These are phyloP conservation scores for Rhabdomys dilectus DNA, from an alignment of 2,113 vertebrate species.

Conservation along the genomic window DNA sequence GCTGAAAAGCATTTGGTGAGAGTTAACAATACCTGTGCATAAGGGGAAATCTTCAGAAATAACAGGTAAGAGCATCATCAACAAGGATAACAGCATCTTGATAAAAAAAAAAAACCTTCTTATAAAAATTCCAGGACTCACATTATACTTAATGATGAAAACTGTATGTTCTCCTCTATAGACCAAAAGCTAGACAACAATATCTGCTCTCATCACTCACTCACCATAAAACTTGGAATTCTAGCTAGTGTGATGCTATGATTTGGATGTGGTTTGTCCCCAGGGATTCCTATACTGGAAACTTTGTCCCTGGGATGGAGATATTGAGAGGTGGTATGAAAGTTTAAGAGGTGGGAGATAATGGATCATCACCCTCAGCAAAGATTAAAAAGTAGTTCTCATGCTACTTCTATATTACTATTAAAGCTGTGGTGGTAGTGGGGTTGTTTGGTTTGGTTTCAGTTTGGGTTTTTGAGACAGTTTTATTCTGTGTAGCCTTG, in stretches of 20 bases:
- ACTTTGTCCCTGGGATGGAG: not conserved
- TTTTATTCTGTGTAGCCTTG: not conserved
- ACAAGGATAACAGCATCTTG: not conserved
- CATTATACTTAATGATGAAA: not conserved
- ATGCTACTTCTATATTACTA: not conserved
- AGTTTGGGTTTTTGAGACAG: not conserved
- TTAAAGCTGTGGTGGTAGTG: not conserved
- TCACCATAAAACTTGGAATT: not conserved
- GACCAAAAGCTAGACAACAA: not conserved
- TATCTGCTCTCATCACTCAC: not conserved
- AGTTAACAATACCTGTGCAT: not conserved
- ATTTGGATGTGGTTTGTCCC: not conserved
- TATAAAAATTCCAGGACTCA: not conserved
- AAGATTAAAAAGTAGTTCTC: not conserved
- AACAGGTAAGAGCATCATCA: not conserved
- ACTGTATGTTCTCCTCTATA: not conserved
- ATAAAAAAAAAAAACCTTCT: not conserved
- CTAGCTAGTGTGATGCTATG: not conserved
- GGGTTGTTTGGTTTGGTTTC: not conserved
- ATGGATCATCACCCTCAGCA: not conserved
- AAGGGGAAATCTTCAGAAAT: not conserved
- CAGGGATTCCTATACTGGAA: not conserved
- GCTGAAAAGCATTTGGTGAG: not conserved
- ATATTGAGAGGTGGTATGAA: not conserved
- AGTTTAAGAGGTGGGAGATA: not conserved